Base-by-base conservation (phyloP, 2,888 invertebrate genomes). In the Rhamnusium bicolor region DNA sequence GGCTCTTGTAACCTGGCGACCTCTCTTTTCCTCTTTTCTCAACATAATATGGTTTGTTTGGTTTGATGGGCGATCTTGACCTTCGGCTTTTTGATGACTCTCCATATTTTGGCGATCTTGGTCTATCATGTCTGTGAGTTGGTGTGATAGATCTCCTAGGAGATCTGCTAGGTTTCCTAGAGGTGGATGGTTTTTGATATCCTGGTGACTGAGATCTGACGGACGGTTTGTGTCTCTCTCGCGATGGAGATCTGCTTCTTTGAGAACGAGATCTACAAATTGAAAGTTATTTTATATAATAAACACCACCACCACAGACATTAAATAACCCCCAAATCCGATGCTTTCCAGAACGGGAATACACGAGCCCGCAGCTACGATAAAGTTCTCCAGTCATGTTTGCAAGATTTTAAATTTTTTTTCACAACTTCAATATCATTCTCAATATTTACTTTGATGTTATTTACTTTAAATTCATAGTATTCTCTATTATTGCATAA, bases 231-330 rank as follows among this genome's bases (percentile, higher is more conserved):
- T 49, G 18, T 51, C 68, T 58, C 4, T 68, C 68, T n/a, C 58
- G 24, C n/a, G 68, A 68, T 12, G 14, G 12, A 16, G 70, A 70
- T 16, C 63, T 54, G 32, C 70, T 70, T 16, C 63, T 61, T 32
- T 58, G 54, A 1, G 58, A 51, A 24, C 10, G 21, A 10, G 63
- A 6, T 47, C 70, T 70, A 21, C 6, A 60, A 29, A 24, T 40
- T 40, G 12, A 12, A 40, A 40, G 12, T 2, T 24, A 4, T 24
- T 24, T 24, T 2, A 4, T 24, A 4, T 6, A 6, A 6, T 24
- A 6, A 2, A 6, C 6, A 24, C 24, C 24, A 2, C 6, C 24
- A 24, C 6, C 6, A 6, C 3, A 24, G 6, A 24, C 3, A 53
- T 6, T 24, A 21, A n/a, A n/a, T n/a, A n/a, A n/a, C n/a, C n/a